Evolutionary conservation across 2,113 vertebrate species (phyloP), one percentile per base, ranked within the genome.

Genomic region (Burhinus bistriatus): DNA sequence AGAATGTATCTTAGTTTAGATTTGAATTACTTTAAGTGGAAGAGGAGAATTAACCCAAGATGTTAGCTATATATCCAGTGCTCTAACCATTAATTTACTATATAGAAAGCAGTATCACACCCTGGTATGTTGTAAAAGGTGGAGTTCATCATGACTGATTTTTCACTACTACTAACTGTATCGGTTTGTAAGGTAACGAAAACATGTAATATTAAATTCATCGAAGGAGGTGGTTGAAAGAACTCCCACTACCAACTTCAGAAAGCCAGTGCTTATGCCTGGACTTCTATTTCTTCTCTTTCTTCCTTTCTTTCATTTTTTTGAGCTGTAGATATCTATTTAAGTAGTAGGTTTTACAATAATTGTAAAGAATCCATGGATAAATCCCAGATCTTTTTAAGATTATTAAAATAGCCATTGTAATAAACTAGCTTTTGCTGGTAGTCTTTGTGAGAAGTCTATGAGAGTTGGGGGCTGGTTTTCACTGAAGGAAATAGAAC

Each of bases 181-280:
- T 32, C 2, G 1, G 17, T 44, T 71, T 72, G 17, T 54, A 72
- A 36, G 22, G 42, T 5, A 55, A 7, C 25, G 12, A 92, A 92
- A 72, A 27, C 7, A 22, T 0, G 0, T 30, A 42, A 29, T 44
- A 52, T 36, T 58, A 54, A 40, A 75, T 75, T 78, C 40, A 5
- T 62, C 1, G 1, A 73, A 90, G 52, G 25, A 72, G 30, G 9
- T 36, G 8, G 27, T 29, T 73, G 51, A 49, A 80, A 80, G 34
- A 25, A 64, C 11, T 65, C 16, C 38, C 44, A 54, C 8, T 59
- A 55, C 17, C 27, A 49, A 59, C 6, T 47, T 76, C 38, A 71
- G 62, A 76, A 75, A 59, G 38, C 9, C 38, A 49, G 19, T 76
- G 25, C 21, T 90, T 76, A 32, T 26, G 27, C 8, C 36, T 69